Base-by-base conservation (phyloP, 2,113 vertebrate genomes). In the Rhea americana region DNA sequence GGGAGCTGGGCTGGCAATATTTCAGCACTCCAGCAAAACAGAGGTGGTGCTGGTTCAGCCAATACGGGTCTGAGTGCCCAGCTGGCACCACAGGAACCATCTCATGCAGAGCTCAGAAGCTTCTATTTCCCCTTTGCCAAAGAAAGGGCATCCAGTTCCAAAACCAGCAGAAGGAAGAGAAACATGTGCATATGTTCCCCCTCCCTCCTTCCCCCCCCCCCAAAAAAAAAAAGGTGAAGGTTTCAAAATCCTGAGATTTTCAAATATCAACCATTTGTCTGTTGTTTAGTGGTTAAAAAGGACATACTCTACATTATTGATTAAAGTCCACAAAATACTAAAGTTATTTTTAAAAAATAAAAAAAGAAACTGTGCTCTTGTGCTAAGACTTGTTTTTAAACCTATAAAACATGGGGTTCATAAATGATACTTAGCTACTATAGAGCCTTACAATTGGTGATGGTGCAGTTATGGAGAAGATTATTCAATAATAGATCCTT, bases 251-350 rank as follows among this genome's bases (percentile, higher is more conserved):
- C 17, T 9, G 11, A 0, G 8, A 74, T 73, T 85, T 90, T 76
- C 45, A 83, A 71, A 79, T 8, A 67, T 79, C 45, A 93, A 72
- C 30, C 68, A 59, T 22, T 77, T 18, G 20, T 59, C 28, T 16
- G 32, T 26, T 65, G 50, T 82, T 96, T 62, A 91, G 87, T 6
- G 19, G 59, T 89, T 80, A 79, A 94, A 94, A 95, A 75, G 13
- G 13, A 28, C 37, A 43, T 24, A 30, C 9, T 68, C 32, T 67
- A 11, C 43, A 6, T 14, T 68, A 66, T 39, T n/a, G 12, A 39
- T 85, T 62, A 87, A 71, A 85, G 84, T 37, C 80, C 5, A 82
- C 45, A 84, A 87, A 93, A 87, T 18, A 2, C 43, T 86, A 67
- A 39, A 39, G 63, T 68, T 65, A 35, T 48, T 89, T 55, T 50